phyloP scores from a whole-genome alignment of 1,140 invertebrate species.

The Plodia interpunctella region DNA sequence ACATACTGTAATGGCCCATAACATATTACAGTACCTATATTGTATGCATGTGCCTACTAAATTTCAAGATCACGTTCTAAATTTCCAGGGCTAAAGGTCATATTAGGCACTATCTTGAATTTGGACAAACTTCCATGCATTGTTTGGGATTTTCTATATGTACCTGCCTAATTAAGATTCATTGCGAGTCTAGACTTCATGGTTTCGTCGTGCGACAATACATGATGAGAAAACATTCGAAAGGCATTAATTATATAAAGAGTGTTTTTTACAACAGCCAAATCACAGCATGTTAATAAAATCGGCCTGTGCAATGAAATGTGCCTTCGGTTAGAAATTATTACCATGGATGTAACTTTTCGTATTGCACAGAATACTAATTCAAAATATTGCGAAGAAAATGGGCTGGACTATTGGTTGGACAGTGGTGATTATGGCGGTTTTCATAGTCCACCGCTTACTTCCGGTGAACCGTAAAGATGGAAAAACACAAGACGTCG shows the following conservation, averaged over 20 bases:
- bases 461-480: no score
- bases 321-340: no score
- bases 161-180: constrained; percentile 2
- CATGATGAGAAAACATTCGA: not conserved
- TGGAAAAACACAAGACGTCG: no score
- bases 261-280: not conserved
- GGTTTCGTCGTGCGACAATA: not conserved
- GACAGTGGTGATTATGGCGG: no score
- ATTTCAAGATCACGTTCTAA: constrained; percentile 2
- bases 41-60: not conserved
- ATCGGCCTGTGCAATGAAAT: no score
- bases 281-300: not conserved
- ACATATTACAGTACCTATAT: not conserved
- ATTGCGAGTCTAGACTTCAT: not conserved
- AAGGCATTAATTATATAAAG: no score
- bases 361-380: no score
- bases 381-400: no score
- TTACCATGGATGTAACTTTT: no score
- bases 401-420: no score
- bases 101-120: not conserved
- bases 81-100: not conserved
- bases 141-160: not conserved
- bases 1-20: no score
- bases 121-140: not conserved
- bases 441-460: no score